phyloP scores from a whole-genome alignment of 2,797 vertebrate species.

The Atherinosoma microstoma region DNA sequence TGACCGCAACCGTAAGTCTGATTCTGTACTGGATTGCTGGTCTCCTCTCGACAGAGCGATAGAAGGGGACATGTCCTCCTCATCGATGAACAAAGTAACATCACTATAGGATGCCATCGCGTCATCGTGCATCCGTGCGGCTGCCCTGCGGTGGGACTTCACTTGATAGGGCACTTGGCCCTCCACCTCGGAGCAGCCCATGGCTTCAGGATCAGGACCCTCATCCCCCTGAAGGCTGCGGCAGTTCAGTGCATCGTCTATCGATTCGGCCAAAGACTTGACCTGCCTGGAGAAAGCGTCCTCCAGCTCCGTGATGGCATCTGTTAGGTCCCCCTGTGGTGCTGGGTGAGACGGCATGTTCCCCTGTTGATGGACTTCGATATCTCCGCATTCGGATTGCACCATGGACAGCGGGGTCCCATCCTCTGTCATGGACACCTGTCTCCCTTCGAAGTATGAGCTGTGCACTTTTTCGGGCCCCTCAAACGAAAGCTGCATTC shows the following conservation, averaged over 20 bases:
- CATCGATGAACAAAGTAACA: slow-evolving; percentile 95
- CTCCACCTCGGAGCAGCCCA: slow-evolving; percentile 82
- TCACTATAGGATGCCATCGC: slow-evolving; percentile 94
- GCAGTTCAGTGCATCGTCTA: slow-evolving; percentile 96
- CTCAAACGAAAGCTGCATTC: slow-evolving; percentile 99
- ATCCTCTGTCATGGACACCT: slow-evolving; percentile 91
- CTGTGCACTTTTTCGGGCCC: slow-evolving; percentile 95
- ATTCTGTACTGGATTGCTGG: slow-evolving; percentile 88
- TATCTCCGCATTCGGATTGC: slow-evolving; percentile 86
- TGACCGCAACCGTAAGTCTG: slow-evolving; percentile 87
- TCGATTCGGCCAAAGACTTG: slow-evolving; percentile 95
- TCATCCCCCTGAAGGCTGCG: slow-evolving; percentile 92
- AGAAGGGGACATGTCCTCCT: slow-evolving; percentile 93
- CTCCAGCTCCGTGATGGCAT: slow-evolving; percentile 96
- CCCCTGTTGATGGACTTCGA: slow-evolving; percentile 81
- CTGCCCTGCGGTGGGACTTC: slow-evolving; percentile 81
- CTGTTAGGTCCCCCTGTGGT: slow-evolving; percentile 87
- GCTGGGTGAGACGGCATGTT: slow-evolving; percentile 85
- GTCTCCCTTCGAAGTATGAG: slow-evolving; percentile 95
- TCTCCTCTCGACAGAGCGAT: slow-evolving; percentile 86
- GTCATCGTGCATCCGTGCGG: slow-evolving; percentile 88
- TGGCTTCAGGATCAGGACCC: slow-evolving; percentile 80
- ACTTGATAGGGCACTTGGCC: slow-evolving; percentile 80
- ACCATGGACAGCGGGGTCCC: slow-evolving; percentile 85
- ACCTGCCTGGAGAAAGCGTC: slow-evolving; percentile 97